phyloP scores from a whole-genome alignment of 2,113 vertebrate genomes.

The Henicopernis longicauda region DNA sequence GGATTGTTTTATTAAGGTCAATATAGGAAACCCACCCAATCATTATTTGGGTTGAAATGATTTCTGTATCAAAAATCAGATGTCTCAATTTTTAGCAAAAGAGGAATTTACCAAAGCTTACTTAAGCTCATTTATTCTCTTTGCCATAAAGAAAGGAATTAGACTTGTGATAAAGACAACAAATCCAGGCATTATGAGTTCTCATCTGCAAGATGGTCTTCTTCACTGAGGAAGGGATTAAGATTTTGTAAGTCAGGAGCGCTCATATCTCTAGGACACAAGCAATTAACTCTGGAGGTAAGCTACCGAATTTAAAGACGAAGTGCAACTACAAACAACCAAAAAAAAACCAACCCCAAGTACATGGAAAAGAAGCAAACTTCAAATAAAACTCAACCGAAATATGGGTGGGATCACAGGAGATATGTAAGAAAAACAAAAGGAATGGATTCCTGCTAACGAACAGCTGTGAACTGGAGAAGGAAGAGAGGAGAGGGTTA shows the following conservation, averaged over 20 bases:
- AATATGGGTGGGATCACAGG: not conserved
- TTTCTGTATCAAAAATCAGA: not conserved
- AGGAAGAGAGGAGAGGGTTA: not conserved
- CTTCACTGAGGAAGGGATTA: not conserved
- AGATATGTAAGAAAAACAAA: not conserved
- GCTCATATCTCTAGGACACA: not conserved
- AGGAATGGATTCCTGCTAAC: not conserved
- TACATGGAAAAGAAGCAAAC: not conserved
- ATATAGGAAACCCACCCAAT: not conserved
- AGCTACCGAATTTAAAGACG: not conserved
- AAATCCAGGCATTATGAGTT: not conserved
- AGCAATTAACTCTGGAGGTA: not conserved
- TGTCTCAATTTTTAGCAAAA: not conserved
- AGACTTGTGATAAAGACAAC: not conserved
- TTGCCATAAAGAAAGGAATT: not conserved
- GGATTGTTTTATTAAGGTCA: not conserved
- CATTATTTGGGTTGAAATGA: not conserved
- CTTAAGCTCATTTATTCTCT: not conserved
- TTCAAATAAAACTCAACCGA: not conserved
- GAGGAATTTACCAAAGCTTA: not conserved
- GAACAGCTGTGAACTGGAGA: not conserved
- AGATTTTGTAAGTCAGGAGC: accelerated
- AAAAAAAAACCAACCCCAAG: not conserved
- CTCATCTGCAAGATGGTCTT: not conserved
- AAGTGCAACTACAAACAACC: not conserved